These are phyloP conservation scores for Syndactyla subalaris DNA, from an alignment of 2,797 vertebrate genomes.

Conservation along the genomic window DNA sequence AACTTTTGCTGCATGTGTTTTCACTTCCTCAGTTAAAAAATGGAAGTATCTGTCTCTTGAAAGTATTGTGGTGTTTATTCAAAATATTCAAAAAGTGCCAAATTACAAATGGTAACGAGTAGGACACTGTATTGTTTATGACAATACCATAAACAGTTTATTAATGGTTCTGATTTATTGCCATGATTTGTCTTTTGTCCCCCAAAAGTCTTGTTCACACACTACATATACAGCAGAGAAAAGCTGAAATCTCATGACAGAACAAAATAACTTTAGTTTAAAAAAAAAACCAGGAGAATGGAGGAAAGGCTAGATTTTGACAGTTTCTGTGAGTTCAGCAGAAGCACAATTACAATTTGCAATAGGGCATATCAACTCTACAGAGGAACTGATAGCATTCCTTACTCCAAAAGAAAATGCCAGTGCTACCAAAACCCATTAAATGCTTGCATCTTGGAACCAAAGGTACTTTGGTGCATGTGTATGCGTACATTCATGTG, in stretches of 20 bases:
- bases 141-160: constrained; percentile 38
- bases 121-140: not conserved
- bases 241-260: not conserved
- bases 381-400: not conserved
- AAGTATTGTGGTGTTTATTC: not conserved
- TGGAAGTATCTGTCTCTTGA: not conserved
- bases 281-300: not conserved
- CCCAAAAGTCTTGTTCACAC: not conserved
- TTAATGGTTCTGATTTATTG: constrained; percentile 20
- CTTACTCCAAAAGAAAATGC: constrained; percentile 24
- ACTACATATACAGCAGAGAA: not conserved
- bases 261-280: not conserved
- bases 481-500: fast-evolving
- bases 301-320: not conserved
- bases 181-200: not conserved
- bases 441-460: not conserved
- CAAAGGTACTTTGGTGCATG: not conserved
- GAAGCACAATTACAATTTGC: constrained; percentile 40
- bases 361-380: not conserved
- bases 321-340: constrained; percentile 2
- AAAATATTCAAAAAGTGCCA: not conserved
- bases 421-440: constrained; percentile 5
- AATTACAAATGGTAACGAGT: not conserved
- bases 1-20: not conserved
- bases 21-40: not conserved